Evolutionary conservation across 2,888 invertebrate species (phyloP).

Genomic region (Scotopteryx bipunctaria): DNA sequence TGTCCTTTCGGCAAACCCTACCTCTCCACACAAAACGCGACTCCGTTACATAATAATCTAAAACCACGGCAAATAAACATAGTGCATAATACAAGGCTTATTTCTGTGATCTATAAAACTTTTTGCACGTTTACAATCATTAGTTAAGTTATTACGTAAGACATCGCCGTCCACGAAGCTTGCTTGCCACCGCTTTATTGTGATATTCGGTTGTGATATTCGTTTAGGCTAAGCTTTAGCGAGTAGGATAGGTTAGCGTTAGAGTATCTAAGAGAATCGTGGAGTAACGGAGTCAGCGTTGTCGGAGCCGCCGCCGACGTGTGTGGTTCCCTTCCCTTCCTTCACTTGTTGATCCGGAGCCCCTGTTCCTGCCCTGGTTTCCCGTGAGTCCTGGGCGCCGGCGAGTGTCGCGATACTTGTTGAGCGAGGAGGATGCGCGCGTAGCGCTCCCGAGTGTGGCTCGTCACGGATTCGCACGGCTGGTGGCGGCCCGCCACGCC

Average conservation of each 20-base stretch:
- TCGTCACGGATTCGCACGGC: conserved; percentile 87
- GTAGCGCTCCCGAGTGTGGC: conserved; percentile 82
- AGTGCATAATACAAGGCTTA: conserved; percentile 73
- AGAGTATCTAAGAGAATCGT: background rate
- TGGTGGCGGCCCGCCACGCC: conserved; percentile 88
- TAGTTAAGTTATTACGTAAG: conserved; percentile 80
- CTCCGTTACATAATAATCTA: conserved; percentile 75
- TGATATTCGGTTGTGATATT: conserved; percentile 82
- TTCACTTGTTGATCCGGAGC: conserved; percentile 58
- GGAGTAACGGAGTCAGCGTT: conserved; percentile 53
- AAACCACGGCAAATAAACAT: conserved; percentile 64
- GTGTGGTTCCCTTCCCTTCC: conserved; percentile 40
- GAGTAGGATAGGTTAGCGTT: conserved; percentile 53
- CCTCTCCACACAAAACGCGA: conserved; percentile 64
- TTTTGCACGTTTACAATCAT: conserved; percentile 77
- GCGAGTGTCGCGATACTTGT: conserved; percentile 57
- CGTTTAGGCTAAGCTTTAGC: conserved; percentile 77
- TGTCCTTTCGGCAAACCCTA: conserved; percentile 64
- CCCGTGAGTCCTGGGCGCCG: conserved; percentile 47
- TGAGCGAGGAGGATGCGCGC: conserved; percentile 64
- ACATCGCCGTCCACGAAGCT: conserved; percentile 82
- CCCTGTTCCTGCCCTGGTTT: conserved; percentile 50
- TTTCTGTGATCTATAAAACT: conserved; percentile 78
- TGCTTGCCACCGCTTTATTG: conserved; percentile 80
- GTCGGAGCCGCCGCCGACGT: conserved; percentile 53